phyloP scores from a whole-genome alignment of 2,888 invertebrate genomes.

The Tribolium freemani region DNA sequence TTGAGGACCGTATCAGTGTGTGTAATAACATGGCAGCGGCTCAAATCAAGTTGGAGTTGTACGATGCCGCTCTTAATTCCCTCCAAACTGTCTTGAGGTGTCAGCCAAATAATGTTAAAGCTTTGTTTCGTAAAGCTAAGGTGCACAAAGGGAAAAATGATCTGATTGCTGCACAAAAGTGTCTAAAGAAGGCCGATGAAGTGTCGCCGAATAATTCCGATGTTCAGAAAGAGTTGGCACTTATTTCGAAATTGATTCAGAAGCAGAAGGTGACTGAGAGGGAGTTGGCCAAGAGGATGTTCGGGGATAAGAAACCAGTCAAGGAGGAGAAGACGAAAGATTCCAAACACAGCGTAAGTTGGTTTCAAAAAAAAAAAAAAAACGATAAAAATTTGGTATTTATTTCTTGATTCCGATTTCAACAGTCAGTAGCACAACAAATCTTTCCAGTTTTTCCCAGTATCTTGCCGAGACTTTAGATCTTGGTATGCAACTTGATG shows the following conservation, averaged over 20 bases:
- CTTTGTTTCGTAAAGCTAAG: slow-evolving; percentile 88
- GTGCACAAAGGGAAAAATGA: slow-evolving; percentile 79
- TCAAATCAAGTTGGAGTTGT: slow-evolving; percentile 89
- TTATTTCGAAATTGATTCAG: slow-evolving; percentile 58
- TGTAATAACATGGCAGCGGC: slow-evolving; percentile 95
- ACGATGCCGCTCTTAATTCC: slow-evolving; percentile 86
- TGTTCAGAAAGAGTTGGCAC: slow-evolving; percentile 69
- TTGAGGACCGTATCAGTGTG: slow-evolving; percentile 87
- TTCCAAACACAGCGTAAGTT: slow-evolving; percentile 30
- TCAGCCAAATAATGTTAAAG: slow-evolving; percentile 92
- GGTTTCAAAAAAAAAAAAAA: too few relatives aligned
- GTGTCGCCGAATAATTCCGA: slow-evolving; percentile 75
- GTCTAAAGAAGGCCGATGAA: slow-evolving; percentile 75
- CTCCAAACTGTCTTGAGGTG: slow-evolving; percentile 86
- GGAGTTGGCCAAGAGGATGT: slow-evolving; percentile 71
- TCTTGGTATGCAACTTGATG: too few relatives aligned
- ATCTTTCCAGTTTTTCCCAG: too few relatives aligned
- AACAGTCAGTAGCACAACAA: too few relatives aligned
- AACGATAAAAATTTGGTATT: too few relatives aligned
- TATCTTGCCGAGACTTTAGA: too few relatives aligned
- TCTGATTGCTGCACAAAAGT: slow-evolving; percentile 77
- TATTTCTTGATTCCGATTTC: too few relatives aligned
- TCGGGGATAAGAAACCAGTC: slow-evolving; percentile 49
- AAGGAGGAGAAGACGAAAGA: slow-evolving; percentile 12
- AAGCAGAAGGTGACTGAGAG: slow-evolving; percentile 69